Percentiles rank a stretch among this genome's conserved stretches.
phyloP scores from a whole-genome alignment of 2,797 vertebrate species.

The Hoplostethus mediterraneus region DNA sequence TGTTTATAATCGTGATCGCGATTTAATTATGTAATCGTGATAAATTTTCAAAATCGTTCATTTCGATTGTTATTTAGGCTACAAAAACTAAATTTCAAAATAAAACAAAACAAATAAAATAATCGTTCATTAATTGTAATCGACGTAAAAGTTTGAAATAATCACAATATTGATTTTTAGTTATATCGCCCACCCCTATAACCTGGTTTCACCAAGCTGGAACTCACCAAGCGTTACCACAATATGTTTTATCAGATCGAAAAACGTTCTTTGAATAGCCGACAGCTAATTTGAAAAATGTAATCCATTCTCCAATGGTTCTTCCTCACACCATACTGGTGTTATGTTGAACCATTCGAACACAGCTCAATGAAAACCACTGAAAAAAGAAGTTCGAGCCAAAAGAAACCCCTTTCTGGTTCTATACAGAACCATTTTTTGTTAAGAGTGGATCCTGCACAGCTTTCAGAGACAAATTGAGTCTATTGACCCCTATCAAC shows the following conservation, averaged over 20 bases:
- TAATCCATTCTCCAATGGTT: background rate
- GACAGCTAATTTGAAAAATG: background rate
- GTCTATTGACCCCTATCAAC: conserved; percentile 66
- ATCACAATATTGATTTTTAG: no score
- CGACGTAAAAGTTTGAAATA: no score
- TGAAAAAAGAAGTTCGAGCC: background rate
- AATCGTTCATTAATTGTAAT: no score
- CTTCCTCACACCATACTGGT: background rate
- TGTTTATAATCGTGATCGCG: no score
- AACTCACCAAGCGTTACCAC: no score
- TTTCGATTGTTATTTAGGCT: no score
- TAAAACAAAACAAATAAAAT: no score
- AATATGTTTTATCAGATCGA: background rate
- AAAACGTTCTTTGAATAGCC: background rate
- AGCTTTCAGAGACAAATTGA: conserved; percentile 61
- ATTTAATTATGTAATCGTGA: no score
- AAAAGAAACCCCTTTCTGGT: background rate
- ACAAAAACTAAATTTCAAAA: no score
- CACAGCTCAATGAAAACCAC: background rate
- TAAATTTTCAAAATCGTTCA: no score
- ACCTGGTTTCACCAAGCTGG: no score
- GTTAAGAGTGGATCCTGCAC: conserved; percentile 41
- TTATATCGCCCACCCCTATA: no score
- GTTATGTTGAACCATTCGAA: background rate
- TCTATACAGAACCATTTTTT: conserved; percentile 14